phyloP scores from a whole-genome alignment of 2,113 vertebrate genomes.

The Pteruthius melanotis region DNA sequence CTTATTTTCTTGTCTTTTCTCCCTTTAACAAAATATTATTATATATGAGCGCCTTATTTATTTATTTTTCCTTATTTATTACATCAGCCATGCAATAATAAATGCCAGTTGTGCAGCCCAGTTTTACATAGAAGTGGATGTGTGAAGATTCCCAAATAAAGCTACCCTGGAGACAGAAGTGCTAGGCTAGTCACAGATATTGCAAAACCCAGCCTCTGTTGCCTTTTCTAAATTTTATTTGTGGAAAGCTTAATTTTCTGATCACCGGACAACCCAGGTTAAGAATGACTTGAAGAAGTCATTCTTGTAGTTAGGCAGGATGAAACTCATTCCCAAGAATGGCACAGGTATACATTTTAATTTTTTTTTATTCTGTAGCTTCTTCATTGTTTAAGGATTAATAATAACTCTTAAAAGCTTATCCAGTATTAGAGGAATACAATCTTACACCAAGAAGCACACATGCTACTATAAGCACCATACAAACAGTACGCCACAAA shows the following conservation, averaged over 20 bases:
- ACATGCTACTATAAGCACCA: background rate
- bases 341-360: background rate
- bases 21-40: background rate
- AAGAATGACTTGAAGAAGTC: background rate
- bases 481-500: background rate
- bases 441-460: background rate
- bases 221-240: background rate
- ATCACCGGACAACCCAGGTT: background rate
- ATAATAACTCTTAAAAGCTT: background rate
- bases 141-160: background rate
- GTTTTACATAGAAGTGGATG: background rate
- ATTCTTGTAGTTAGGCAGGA: background rate
- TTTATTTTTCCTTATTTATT: background rate
- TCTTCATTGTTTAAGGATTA: background rate
- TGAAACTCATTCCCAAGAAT: background rate
- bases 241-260: background rate
- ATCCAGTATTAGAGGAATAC: background rate
- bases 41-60: background rate
- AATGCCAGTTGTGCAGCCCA: background rate
- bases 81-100: background rate
- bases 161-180: background rate
- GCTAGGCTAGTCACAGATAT: background rate
- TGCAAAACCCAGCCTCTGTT: background rate
- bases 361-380: background rate
- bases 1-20: background rate